phyloP scores from a whole-genome alignment of 2,888 invertebrate species.

The Aporophyla nigra region DNA sequence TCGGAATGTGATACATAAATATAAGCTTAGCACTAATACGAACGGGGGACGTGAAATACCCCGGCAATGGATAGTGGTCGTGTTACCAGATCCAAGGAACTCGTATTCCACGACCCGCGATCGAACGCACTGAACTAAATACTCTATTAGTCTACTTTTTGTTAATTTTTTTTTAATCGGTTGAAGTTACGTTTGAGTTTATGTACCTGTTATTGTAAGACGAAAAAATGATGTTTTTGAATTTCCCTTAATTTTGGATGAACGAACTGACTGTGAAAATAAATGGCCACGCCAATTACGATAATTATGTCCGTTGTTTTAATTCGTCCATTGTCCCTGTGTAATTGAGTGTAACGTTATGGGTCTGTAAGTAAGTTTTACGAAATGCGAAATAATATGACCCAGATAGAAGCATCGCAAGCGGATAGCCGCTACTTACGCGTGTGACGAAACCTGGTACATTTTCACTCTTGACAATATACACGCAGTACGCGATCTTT shows the following conservation, averaged over 20 bases:
- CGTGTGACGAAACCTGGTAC: slow-evolving; percentile 77
- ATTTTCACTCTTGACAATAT: slow-evolving; percentile 85
- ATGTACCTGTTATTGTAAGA: slow-evolving; percentile 89
- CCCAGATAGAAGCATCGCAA: slow-evolving; percentile 85
- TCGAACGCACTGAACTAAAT: slow-evolving; percentile 85
- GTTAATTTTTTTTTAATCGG: slow-evolving; percentile 83
- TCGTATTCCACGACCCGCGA: slow-evolving; percentile 78
- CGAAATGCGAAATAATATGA: slow-evolving; percentile 87
- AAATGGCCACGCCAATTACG: slow-evolving; percentile 68
- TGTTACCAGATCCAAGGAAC: slow-evolving; percentile 70
- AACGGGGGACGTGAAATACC: slow-evolving; percentile 79
- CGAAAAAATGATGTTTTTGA: slow-evolving; percentile 61
- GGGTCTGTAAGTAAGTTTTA: slow-evolving; percentile 79
- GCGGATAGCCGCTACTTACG: slow-evolving; percentile 76
- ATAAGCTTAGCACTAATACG: slow-evolving; percentile 88
- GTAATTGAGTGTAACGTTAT: slow-evolving; percentile 76
- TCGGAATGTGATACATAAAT: slow-evolving; percentile 90
- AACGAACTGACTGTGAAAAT: slow-evolving; percentile 75
- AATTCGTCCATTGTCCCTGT: slow-evolving; percentile 71
- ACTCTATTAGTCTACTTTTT: slow-evolving; percentile 82
- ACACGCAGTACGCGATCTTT: slow-evolving; percentile 79
- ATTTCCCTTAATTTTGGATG: slow-evolving; percentile 61
- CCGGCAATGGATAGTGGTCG: slow-evolving; percentile 79
- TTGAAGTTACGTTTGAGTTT: slow-evolving; percentile 88
- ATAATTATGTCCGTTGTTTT: slow-evolving; percentile 73